Conservation (phyloP, 1,140 invertebrate species). For the Macrocentrus cingulum region DNA sequence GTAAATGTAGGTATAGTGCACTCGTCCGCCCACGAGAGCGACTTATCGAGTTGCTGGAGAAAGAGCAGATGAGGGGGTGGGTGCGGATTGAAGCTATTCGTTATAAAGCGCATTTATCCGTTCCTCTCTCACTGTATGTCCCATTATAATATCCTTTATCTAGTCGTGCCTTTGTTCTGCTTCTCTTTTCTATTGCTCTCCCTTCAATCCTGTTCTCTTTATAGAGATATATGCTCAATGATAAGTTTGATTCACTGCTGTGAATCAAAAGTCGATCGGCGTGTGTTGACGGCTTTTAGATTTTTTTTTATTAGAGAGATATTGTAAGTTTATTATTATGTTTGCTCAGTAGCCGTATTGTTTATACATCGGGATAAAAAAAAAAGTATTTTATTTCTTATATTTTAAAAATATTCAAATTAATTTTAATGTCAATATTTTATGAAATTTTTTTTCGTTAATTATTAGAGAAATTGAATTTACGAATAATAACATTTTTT, state of each 20-base stretch:
- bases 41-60: constrained; percentile 24
- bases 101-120: constrained; percentile 30
- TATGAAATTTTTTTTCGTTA: too few species aligned
- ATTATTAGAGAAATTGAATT: too few species aligned
- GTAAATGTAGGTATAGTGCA: constrained; percentile 14
- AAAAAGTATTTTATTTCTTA: too few species aligned
- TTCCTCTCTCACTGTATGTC: constrained; percentile 23
- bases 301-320: neutral
- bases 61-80: neutral
- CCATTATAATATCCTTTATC: constrained; percentile 33
- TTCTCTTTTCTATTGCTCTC: constrained; percentile 13
- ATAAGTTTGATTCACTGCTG: neutral
- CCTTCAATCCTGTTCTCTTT: constrained; percentile 15
- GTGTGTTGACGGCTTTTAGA: neutral
- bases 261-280: constrained; percentile 7
- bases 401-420: too few species aligned
- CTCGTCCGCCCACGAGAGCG: constrained; percentile 30
- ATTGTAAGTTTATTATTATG: too few species aligned
- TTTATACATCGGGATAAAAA: too few species aligned
- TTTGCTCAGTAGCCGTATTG: too few species aligned
- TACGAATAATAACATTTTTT: too few species aligned
- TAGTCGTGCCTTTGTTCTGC: constrained; percentile 27
- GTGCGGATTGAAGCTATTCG: constrained; percentile 26
- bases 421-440: too few species aligned
- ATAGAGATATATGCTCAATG: constrained; percentile 8